Evolutionary conservation across 1,140 invertebrate species (phyloP).

Genomic region (Rhagoletis zephyria): DNA sequence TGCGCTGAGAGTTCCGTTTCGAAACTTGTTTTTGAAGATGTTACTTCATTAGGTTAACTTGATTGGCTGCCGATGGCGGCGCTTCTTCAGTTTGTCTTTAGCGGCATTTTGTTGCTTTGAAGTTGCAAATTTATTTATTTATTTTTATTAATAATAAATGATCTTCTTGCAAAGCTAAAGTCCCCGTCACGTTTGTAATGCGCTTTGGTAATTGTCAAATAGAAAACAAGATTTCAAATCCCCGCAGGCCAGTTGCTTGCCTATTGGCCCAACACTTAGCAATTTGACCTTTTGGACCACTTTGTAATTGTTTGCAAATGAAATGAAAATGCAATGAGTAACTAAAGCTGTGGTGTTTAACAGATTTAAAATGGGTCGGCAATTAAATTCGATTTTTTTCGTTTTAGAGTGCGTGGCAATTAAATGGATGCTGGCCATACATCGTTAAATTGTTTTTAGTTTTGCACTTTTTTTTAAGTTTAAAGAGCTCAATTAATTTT

Average conservation of each 20-base stretch:
- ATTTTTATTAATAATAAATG: not conserved
- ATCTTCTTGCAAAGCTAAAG: not conserved
- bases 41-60: not conserved
- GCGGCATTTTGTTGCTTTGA: not conserved
- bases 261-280: not conserved
- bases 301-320: not conserved
- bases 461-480: no score
- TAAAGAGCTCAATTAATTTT: no score
- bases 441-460: no score
- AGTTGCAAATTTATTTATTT: not conserved
- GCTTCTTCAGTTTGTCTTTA: constrained; percentile 18
- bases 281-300: not conserved
- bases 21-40: constrained; percentile 17
- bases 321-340: not conserved
- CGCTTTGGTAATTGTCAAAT: not conserved
- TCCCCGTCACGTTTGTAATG: not conserved
- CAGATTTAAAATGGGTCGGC: no score
- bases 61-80: not conserved
- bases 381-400: not conserved
- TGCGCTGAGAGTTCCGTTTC: not conserved
- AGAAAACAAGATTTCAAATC: constrained; percentile 11
- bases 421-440: not conserved
- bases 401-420: not conserved
- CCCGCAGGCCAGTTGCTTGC: not conserved
- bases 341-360: no score